phyloP scores from a whole-genome alignment of 2,888 invertebrate genomes.

The Troides oblongomaculatus region DNA sequence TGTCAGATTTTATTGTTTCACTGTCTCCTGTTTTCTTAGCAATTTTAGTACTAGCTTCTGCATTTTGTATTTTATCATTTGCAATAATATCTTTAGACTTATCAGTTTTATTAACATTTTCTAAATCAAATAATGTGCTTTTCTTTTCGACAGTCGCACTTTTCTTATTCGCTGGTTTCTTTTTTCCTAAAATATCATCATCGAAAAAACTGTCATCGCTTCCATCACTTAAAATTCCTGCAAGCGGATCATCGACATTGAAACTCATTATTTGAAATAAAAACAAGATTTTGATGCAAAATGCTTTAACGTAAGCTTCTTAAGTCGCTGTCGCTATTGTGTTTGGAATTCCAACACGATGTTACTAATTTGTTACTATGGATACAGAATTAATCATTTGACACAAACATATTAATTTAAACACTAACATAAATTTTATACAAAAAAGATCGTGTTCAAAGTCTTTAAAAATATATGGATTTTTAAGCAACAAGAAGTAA shows the following conservation, averaged over 20 bases:
- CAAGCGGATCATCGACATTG: slow-evolving; percentile 82
- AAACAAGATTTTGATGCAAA: too few relatives aligned
- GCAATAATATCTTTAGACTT: slow-evolving; percentile 42
- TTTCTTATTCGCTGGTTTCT: slow-evolving; percentile 60
- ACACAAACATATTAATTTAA: too few relatives aligned
- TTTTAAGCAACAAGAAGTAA: too few relatives aligned
- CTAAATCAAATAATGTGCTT: slow-evolving; percentile 65
- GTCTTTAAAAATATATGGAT: too few relatives aligned
- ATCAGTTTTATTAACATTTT: slow-evolving; percentile 37
- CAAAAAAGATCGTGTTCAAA: too few relatives aligned
- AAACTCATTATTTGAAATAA: slow-evolving; percentile 18
- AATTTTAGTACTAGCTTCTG: slow-evolving; percentile 44
- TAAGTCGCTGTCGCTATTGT: too few relatives aligned
- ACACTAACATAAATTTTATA: too few relatives aligned
- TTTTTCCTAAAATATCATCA: slow-evolving; percentile 76
- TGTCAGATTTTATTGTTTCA: slow-evolving; percentile 11
- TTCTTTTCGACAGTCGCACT: slow-evolving; percentile 57
- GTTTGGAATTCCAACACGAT: too few relatives aligned
- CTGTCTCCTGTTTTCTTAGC: slow-evolving; percentile 43
- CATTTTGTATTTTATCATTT: slow-evolving; percentile 40
- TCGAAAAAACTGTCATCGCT: slow-evolving; percentile 87
- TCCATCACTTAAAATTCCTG: slow-evolving; percentile 83
- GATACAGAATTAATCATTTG: too few relatives aligned
- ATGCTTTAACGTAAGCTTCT: too few relatives aligned
- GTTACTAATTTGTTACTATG: too few relatives aligned